Percentiles rank a stretch among this genome's conserved stretches.
Evolutionary conservation across 2,888 invertebrate genomes (phyloP).

Genomic region (Carcina quercana): DNA sequence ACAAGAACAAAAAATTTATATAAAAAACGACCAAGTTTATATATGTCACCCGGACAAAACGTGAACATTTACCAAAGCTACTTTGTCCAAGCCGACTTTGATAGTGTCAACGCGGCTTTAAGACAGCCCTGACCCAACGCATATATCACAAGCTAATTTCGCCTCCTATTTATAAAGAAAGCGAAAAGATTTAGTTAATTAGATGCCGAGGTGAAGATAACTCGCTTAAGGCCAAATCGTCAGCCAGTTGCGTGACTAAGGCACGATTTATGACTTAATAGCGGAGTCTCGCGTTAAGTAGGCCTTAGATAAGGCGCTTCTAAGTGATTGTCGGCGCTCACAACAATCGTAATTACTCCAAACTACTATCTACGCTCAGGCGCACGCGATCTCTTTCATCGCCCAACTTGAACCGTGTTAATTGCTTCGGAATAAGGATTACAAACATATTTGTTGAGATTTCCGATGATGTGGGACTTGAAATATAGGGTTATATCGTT

Average conservation of each 20-base stretch:
- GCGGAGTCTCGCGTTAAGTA: constrained; percentile 67
- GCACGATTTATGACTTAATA: constrained; percentile 72
- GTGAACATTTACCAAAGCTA: too few relatives aligned
- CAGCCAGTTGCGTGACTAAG: constrained; percentile 64
- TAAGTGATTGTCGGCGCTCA: constrained; percentile 74
- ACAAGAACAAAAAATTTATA: too few relatives aligned
- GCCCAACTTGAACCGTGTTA: constrained; percentile 54
- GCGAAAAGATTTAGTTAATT: constrained; percentile 54
- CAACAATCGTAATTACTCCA: constrained; percentile 74
- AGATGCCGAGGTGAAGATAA: constrained; percentile 61
- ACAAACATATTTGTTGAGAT: too few relatives aligned
- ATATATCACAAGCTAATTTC: too few relatives aligned
- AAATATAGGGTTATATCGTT: too few relatives aligned
- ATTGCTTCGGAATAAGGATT: constrained; percentile 51
- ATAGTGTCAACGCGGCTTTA: too few relatives aligned
- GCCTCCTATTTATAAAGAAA: constrained; percentile 16
- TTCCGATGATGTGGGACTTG: constrained; percentile 9
- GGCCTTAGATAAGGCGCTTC: constrained; percentile 70
- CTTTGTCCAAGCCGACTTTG: too few relatives aligned
- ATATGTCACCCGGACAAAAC: too few relatives aligned
- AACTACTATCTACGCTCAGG: constrained; percentile 61
- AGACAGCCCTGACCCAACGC: too few relatives aligned
- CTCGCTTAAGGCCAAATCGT: constrained; percentile 58
- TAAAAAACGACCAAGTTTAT: too few relatives aligned
- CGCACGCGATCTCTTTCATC: constrained; percentile 67